Evolutionary conservation across 2,113 vertebrate species (phyloP), one percentile per base, ranked within the genome.

Genomic region (Mesocricetus auratus): DNA sequence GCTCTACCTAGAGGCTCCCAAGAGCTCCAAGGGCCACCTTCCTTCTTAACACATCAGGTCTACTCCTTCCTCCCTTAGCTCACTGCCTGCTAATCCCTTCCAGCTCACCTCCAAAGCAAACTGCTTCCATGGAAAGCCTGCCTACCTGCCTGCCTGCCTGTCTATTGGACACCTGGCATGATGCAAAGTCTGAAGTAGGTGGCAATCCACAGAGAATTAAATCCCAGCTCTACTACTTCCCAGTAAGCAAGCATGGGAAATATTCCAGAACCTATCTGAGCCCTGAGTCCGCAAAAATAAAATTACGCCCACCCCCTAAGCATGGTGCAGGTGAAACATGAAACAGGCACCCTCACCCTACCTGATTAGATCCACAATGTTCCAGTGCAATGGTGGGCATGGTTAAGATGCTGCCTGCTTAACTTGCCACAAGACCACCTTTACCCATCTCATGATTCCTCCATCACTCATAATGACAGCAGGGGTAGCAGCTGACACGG

Each of bases 161-260:
- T 19, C 71, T n/a, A 2, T 2, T 5, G 26, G 24, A 89, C 24
- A 21, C 26, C 0, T 0, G 3, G 22, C 1, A 11, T 6, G 9
- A 33, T 0, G 13, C 71, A 7, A 66, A n/a, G 24, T 33, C 39
- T 21, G 29, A 2, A 7, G 16, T 0, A 0, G 53, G 17, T 1
- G 33, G 15, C 45, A 29, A 39, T 7, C 11, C 24, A 0, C 29
- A 11, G 10, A 71, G 69, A 50, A 15, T 36, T 82, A 62, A n/a
- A 74, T 4, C 56, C 58, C 26, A 8, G n/a, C 1, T 0, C 42
- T 22, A 33, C 92, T 33, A 7, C 56, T 31, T 81, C 53, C 31
- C 19, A 69, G 47, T 33, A 12, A 39, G 82, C 39, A 36, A 53
- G 29, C 81, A 9, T 1, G 7, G n/a, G 24, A 74, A 60, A n/a